Conservation (phyloP, 1,140 invertebrate species). For the Sitobion miscanthi region DNA sequence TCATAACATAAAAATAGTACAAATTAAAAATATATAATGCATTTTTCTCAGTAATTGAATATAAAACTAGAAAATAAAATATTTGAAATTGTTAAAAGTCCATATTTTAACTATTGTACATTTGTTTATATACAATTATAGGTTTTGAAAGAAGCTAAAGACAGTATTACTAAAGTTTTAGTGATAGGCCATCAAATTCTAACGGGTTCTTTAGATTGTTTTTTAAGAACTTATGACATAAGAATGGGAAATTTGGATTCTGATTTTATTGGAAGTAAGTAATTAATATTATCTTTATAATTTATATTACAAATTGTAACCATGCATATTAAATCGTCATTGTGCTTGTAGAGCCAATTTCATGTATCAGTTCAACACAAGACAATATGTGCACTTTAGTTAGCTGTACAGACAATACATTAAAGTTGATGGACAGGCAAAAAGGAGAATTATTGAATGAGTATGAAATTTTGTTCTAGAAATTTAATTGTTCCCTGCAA, state of each 20-base stretch:
- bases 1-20: no score
- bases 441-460: constrained; percentile 81
- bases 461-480: constrained; percentile 61
- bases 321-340: background rate
- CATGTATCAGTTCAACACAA: constrained; percentile 76
- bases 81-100: background rate
- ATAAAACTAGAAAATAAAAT: background rate
- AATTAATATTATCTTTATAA: constrained; percentile 35
- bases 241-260: constrained; percentile 79
- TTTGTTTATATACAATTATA: constrained; percentile 61
- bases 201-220: constrained; percentile 87
- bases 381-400: constrained; percentile 87
- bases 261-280: constrained; percentile 84
- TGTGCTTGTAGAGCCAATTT: constrained; percentile 72
- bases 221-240: constrained; percentile 88
- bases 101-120: background rate
- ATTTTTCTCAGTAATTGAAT: background rate
- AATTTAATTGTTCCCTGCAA: background rate
- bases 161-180: constrained; percentile 85
- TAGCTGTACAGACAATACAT: constrained; percentile 79
- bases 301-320: constrained; percentile 27
- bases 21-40: no score
- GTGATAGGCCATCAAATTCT: constrained; percentile 91
- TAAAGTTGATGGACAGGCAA: constrained; percentile 89
- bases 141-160: constrained; percentile 88